Percentiles rank a stretch among this genome's conserved stretches.
phyloP scores from a whole-genome alignment of 2,888 invertebrate species.

The Disparrhopalites patrizii region DNA sequence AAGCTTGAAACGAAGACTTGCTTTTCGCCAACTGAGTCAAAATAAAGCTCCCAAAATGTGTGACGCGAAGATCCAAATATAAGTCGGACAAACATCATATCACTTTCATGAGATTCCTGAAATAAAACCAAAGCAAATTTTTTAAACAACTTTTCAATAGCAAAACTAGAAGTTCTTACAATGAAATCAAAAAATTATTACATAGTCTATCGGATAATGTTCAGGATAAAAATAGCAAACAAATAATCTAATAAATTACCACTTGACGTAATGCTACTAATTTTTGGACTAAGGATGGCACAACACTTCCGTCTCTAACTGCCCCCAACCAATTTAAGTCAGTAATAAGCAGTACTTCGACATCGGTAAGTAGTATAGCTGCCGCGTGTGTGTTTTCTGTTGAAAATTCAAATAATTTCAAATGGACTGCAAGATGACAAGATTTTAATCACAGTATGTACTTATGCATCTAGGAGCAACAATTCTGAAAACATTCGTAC shows the following conservation, averaged over 20 bases:
- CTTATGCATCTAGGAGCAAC: not conserved
- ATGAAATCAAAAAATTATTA: no score
- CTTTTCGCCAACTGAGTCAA: slow-evolving; percentile 45
- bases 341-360: slow-evolving; percentile 40
- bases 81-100: slow-evolving; percentile 38
- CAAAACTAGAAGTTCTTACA: no score
- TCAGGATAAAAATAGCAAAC: not conserved
- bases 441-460: not conserved
- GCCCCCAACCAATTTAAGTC: slow-evolving; percentile 43
- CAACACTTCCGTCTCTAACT: slow-evolving; percentile 36
- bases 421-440: not conserved
- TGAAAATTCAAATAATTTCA: not conserved
- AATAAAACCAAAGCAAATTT: no score
- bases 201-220: no score
- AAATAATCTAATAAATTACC: slow-evolving; percentile 28
- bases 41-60: slow-evolving; percentile 42
- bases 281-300: slow-evolving; percentile 34
- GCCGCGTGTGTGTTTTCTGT: slow-evolving; percentile 43
- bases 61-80: slow-evolving; percentile 35
- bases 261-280: slow-evolving; percentile 42
- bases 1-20: slow-evolving; percentile 27
- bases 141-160: no score
- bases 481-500: slow-evolving; percentile 28
- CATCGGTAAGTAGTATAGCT: slow-evolving; percentile 44
- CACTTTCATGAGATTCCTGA: slow-evolving; percentile 45